Percentiles rank a stretch among this genome's conserved stretches.
Evolutionary conservation across 2,113 vertebrate species (phyloP).

Genomic region (Forbesichthys papilliferus): DNA sequence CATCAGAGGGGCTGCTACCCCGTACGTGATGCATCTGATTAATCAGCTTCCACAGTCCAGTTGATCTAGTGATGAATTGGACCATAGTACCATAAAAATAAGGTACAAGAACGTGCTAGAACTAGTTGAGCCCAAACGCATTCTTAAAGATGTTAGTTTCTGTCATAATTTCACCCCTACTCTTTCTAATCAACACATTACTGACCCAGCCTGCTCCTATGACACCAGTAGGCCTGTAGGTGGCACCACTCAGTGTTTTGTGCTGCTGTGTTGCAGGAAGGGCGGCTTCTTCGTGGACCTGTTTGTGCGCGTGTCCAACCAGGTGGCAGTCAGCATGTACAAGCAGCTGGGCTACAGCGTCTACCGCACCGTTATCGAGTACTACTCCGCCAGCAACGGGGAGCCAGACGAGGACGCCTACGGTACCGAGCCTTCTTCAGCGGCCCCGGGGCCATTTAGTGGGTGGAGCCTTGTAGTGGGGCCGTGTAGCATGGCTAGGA

Average conservation of each 20-base stretch:
- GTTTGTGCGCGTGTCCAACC: conserved; percentile 96
- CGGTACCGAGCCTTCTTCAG: conserved; percentile 70
- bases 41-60: too few species aligned
- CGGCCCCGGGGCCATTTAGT: neutral
- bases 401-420: conserved; percentile 96
- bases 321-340: conserved; percentile 97
- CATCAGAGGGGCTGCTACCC: too few species aligned
- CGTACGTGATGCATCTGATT: too few species aligned
- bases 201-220: neutral
- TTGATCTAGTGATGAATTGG: neutral
- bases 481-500: too few species aligned
- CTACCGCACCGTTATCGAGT: conserved; percentile 92
- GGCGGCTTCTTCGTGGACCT: conserved; percentile 96
- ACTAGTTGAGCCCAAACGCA: too few species aligned
- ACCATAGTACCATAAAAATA: neutral
- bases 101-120: too few species aligned
- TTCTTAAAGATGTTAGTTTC: too few species aligned
- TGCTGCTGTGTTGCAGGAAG: conserved; percentile 76
- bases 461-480: too few species aligned
- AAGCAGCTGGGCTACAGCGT: conserved; percentile 95
- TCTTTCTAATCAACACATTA: too few species aligned
- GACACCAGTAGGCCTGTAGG: neutral
- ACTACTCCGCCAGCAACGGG: conserved; percentile 94
- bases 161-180: too few species aligned
- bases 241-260: neutral